Conservation (phyloP, 2,113 vertebrate genomes). For the Polypterus senegalus region DNA sequence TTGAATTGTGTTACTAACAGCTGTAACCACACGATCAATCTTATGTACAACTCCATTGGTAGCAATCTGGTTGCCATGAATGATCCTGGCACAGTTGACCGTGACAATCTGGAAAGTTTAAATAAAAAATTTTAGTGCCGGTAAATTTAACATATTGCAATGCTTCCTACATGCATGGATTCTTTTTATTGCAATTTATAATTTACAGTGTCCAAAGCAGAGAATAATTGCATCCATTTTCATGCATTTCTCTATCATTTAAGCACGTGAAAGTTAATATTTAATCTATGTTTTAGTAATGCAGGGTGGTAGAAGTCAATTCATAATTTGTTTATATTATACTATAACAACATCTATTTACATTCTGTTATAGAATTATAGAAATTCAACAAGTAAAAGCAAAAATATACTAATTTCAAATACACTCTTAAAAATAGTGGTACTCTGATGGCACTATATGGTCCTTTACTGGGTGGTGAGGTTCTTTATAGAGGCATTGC, state of each 20-base stretch:
- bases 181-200: too few species aligned
- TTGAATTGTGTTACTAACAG: conserved; percentile 69
- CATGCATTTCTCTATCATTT: not conserved
- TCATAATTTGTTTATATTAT: too few species aligned
- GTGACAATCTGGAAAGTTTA: conserved; percentile 70
- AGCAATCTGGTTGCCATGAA: conserved; percentile 87
- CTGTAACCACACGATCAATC: conserved; percentile 78
- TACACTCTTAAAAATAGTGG: too few species aligned
- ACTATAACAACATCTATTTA: not conserved
- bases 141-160: too few species aligned
- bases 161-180: too few species aligned
- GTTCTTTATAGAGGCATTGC: too few species aligned
- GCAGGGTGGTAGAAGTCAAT: too few species aligned
- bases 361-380: conserved; percentile 1
- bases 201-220: too few species aligned
- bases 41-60: conserved; percentile 95
- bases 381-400: not conserved
- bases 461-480: too few species aligned
- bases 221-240: not conserved
- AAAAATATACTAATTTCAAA: not conserved
- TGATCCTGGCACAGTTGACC: conserved; percentile 87
- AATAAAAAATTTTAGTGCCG: not conserved
- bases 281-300: too few species aligned
- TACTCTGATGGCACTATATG: too few species aligned
- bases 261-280: not conserved